Percentiles rank a stretch among this genome's conserved stretches.
Conservation (phyloP, 2,113 vertebrate species). For the Ptyas mucosa region DNA sequence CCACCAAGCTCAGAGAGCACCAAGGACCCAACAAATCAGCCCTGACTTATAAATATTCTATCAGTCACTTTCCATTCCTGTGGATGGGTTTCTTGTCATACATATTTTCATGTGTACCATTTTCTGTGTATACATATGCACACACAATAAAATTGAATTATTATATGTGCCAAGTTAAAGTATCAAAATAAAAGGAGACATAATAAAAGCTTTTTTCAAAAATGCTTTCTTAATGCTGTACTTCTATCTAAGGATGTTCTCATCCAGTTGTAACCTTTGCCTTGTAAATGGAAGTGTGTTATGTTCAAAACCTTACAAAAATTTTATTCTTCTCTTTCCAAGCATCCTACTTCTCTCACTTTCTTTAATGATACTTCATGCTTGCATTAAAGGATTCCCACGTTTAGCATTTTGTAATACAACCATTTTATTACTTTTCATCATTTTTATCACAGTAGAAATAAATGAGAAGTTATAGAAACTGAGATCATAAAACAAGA, state of each 20-base stretch:
- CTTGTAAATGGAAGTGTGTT: neutral
- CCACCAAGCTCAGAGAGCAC: neutral
- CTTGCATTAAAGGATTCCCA: neutral
- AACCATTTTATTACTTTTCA: neutral
- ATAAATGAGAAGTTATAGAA: neutral
- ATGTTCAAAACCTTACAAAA: neutral
- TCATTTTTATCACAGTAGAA: neutral
- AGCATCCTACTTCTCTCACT: neutral
- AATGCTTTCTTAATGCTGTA: neutral
- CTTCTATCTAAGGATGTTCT: neutral
- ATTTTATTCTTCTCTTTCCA: neutral
- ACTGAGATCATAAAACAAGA: neutral
- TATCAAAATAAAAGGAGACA: neutral
- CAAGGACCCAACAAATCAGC: neutral
- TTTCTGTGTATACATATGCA: neutral
- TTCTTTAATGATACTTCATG: neutral
- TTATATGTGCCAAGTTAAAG: neutral
- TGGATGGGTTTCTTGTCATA: neutral
- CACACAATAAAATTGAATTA: neutral
- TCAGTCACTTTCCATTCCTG: neutral
- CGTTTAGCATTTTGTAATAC: neutral
- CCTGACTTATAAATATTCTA: neutral
- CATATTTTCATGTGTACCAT: neutral
- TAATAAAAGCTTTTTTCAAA: neutral
- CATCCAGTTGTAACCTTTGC: neutral